Evolutionary conservation across 2,888 invertebrate genomes (phyloP), one percentile per base, ranked within the genome.

Genomic region (Nemotelus pantherinus): DNA sequence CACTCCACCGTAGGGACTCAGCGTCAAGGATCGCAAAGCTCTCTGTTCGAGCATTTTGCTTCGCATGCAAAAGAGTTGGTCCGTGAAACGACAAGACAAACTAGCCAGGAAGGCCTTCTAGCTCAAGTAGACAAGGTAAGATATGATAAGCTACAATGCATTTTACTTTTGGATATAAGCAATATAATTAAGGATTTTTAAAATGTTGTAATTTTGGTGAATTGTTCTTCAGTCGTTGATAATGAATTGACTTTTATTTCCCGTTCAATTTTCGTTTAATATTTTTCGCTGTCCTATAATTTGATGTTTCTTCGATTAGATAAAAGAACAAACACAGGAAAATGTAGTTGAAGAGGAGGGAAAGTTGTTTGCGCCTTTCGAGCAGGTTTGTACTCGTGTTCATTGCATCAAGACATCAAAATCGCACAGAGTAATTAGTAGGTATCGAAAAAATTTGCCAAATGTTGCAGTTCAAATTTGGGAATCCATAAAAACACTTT

Each of bases 121-220:
- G 95, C 95, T 2, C 96, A 96, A 80, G 94, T 96, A 91, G 96
- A 96, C 84, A 96, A 96, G 92, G 95, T 95, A 88, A 82, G 74
- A 9, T 84, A 25, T 41, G n/a, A 39, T 64, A 5, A 6, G 60
- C n/a, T 43, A 45, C n/a, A 43, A 3, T 41, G 2, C 47, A 43
- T 39, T 6, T 1, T 10, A 43, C 2, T 64, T 64, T 64, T 3
- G 39, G 6, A 64, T 64, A 43, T 44, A 64, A 41, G 3, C 39
- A 39, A 64, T 39, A 44, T n/a, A 64, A 64, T 43, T 10, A 25
- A 39, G 10, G 44, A 7, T 6, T 58, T 58, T n/a, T 58, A 9
- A 10, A 25, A 58, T 39, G n/a, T 58, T 39, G n/a, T 58, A 53
- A 63, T 68, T 78, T 78, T 82, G 80, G 81, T 25, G 25, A 81